Conservation (phyloP, 2,888 invertebrate genomes). For the Cephus pulcher region DNA sequence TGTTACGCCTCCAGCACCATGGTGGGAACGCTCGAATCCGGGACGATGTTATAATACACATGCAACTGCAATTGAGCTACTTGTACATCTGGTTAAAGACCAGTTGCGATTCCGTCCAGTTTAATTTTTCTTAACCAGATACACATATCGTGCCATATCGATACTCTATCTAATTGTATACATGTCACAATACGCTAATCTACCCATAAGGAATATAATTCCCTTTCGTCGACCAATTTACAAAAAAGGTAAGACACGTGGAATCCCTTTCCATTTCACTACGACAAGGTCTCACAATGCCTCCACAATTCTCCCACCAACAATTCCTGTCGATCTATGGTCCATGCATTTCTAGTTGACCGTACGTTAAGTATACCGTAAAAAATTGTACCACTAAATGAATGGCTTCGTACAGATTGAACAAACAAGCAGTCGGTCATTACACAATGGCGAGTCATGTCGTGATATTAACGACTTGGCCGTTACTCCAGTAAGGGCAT, state of each 20-base stretch:
- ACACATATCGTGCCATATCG: not conserved
- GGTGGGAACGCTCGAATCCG: conserved; percentile 19
- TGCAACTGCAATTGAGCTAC: conserved; percentile 2
- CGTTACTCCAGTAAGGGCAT: conserved; percentile 1
- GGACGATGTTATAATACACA: conserved; percentile 8
- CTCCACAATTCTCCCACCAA: not conserved
- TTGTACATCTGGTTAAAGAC: not conserved
- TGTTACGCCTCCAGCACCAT: not conserved
- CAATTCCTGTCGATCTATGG: not conserved
- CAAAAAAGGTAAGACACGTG: not conserved
- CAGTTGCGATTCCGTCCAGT: not conserved
- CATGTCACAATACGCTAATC: not conserved
- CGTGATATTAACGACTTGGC: not conserved
- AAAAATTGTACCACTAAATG: not conserved
- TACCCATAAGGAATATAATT: not conserved
- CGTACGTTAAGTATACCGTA: not conserved
- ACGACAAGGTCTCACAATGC: not conserved
- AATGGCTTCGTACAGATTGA: not conserved
- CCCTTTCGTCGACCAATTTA: no score
- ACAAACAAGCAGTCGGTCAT: not conserved
- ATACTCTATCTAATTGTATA: not conserved
- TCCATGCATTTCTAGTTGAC: not conserved
- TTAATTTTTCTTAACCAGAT: not conserved
- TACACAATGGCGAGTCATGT: not conserved
- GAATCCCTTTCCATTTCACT: not conserved